Evolutionary conservation across 2,888 invertebrate species (phyloP), one percentile per base, ranked within the genome.

Genomic region (Diaperis boleti): DNA sequence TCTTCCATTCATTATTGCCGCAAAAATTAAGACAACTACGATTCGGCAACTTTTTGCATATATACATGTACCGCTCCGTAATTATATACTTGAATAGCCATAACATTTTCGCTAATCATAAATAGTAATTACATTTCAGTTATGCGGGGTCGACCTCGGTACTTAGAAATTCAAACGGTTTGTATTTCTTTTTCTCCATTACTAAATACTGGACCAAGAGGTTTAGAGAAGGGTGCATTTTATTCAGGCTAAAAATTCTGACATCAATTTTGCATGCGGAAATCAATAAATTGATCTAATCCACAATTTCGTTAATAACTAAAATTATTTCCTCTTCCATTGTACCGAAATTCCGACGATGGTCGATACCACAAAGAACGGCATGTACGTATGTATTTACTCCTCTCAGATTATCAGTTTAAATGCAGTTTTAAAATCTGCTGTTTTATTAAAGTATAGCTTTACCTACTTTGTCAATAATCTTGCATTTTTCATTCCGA

Each of bases 1-100:
- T 56, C 45, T 49, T 39, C 42, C 62, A 62, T 62, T 62, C 62
- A 57, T 56, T n/a, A n/a, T n/a, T 62, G 41, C 60, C 41, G 52
- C 60, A 60, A 60, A 60, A 60, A 52, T 60, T 42, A 31, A 55
- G 22, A 10, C 22, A 26, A 52, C 47, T 47, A 33, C 49, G 17
- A 37, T 52, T 52, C 26, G 52, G 52, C 52, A 52, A 52, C 37
- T 52, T 52, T 52, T 52, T 52, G 37, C 26, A 37, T 45, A 7
- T 45, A 26, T 26, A 45, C 10, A 52, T 22, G 13, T 35, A 4
- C 31, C 14, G 15, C n/a, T 20, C 2, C 6, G 20, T 18, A 31
- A 31, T 31, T 47, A 29, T 33, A 44, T 5, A 13, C 10, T 2
- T 8, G 4, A 17, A 42, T 8, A 42, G 20, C 41, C 18, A 20